Evolutionary conservation across 2,113 vertebrate species (phyloP).

Genomic region (Tapirus terrestris): DNA sequence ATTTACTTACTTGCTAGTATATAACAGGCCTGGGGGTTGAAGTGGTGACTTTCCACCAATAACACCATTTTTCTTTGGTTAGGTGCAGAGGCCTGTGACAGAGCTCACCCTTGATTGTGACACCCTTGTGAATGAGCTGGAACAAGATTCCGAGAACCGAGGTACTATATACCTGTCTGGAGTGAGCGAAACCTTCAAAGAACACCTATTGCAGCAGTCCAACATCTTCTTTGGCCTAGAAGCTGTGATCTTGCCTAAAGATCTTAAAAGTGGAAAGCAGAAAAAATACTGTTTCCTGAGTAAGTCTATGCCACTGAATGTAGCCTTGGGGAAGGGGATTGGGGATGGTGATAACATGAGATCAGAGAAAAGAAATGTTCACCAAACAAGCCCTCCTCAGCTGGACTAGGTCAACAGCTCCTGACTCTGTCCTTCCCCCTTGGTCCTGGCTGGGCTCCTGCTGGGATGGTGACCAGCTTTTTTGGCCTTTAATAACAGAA

Average conservation of each 20-base stretch:
- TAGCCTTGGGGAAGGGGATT: not conserved
- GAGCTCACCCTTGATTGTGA: constrained; percentile 89
- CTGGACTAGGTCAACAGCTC: not conserved
- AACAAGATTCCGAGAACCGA: constrained; percentile 85
- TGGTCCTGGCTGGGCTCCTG: not conserved
- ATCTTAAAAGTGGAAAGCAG: constrained; percentile 80
- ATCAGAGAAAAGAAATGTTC: not conserved
- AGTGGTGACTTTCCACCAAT: not conserved
- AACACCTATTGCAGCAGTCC: constrained; percentile 86
- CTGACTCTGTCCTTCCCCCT: not conserved
- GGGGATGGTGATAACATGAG: not conserved
- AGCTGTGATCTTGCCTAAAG: constrained; percentile 84
- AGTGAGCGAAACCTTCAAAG: constrained; percentile 80
- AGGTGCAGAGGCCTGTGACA: constrained; percentile 91
- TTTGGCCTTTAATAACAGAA: not conserved
- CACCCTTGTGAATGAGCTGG: constrained; percentile 85
- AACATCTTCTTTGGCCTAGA: constrained; percentile 85
- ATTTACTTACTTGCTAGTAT: constrained; percentile 26
- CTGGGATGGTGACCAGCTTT: not conserved
- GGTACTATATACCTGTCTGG: constrained; percentile 87
- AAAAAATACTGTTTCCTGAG: constrained; percentile 89
- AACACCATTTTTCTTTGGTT: constrained; percentile 1
- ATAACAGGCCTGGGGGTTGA: not conserved
- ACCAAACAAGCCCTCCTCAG: not conserved
- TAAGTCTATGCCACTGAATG: constrained; percentile 82